Evolutionary conservation across 1,140 invertebrate genomes (phyloP).

Genomic region (Megalonaias nervosa): DNA sequence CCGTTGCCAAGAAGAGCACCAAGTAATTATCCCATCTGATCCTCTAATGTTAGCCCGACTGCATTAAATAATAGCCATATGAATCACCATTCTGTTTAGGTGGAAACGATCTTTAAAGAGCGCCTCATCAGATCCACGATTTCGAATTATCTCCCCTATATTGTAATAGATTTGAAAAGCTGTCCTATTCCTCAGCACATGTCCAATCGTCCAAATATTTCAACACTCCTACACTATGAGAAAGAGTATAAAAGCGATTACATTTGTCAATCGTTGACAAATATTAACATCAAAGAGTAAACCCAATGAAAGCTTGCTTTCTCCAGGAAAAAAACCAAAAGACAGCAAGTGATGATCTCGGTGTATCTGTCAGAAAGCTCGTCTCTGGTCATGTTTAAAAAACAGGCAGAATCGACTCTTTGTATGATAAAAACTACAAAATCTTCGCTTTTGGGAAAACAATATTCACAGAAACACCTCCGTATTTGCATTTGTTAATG

Average conservation of each 20-base stretch:
- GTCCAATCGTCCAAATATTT: constrained; percentile 11
- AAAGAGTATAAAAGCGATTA: background rate
- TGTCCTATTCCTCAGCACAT: background rate
- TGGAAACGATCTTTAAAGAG: background rate
- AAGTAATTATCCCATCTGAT: constrained; percentile 6
- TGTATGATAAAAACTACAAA: too few relatives aligned
- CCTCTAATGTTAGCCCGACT: constrained; percentile 2
- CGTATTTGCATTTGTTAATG: too few relatives aligned
- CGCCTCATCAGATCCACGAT: background rate
- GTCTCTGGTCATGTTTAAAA: too few relatives aligned
- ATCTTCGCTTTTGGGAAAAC: too few relatives aligned
- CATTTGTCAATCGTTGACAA: constrained; percentile 15
- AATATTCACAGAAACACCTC: too few relatives aligned
- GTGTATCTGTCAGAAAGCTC: too few relatives aligned
- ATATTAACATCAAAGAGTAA: background rate
- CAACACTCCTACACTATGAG: background rate
- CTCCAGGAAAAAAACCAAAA: too few relatives aligned
- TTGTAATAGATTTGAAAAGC: background rate
- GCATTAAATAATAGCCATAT: background rate
- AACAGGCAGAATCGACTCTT: too few relatives aligned
- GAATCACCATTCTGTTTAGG: background rate
- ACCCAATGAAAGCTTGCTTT: too few relatives aligned
- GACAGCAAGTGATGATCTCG: too few relatives aligned
- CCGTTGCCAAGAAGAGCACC: constrained; percentile 7
- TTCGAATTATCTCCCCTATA: background rate